Percentiles rank a stretch among this genome's conserved stretches.
Evolutionary conservation across 1,140 invertebrate species (phyloP).

Genomic region (Elymnias hypermnestra): DNA sequence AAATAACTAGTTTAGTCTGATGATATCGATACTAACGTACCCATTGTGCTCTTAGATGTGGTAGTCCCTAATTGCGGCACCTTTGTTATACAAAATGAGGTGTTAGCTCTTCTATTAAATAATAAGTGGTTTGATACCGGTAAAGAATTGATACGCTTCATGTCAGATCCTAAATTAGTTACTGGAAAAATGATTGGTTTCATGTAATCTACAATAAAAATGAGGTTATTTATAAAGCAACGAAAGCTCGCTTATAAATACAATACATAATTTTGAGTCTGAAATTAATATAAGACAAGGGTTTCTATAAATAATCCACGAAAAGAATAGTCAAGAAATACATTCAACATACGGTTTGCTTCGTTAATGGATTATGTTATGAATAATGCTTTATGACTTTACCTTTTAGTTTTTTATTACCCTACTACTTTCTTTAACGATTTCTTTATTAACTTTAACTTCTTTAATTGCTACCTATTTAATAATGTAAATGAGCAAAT

Average conservation of each 20-base stretch:
- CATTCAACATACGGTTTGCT: too few relatives aligned
- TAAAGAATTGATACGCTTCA: constrained; percentile 40
- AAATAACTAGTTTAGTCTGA: constrained; percentile 55
- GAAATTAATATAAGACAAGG: constrained; percentile 21
- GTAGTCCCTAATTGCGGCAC: constrained; percentile 66
- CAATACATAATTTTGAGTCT: neutral
- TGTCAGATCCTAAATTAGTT: constrained; percentile 50
- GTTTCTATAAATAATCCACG: too few relatives aligned
- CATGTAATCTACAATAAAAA: too few relatives aligned
- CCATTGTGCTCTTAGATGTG: constrained; percentile 58
- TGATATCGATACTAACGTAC: constrained; percentile 63
- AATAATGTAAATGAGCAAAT: too few relatives aligned
- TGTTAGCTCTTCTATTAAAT: constrained; percentile 73
- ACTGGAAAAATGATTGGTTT: constrained; percentile 27
- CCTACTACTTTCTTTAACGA: too few relatives aligned
- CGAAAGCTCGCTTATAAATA: neutral
- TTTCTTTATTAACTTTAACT: too few relatives aligned
- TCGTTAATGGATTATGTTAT: too few relatives aligned
- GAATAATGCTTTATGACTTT: too few relatives aligned
- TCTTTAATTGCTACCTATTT: too few relatives aligned
- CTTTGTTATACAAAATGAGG: constrained; percentile 74
- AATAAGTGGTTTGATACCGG: constrained; percentile 60
- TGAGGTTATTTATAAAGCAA: too few relatives aligned
- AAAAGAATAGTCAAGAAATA: too few relatives aligned
- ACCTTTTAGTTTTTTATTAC: too few relatives aligned